A percentile compares a stretch with the other conserved stretches of the same genome.
These are phyloP conservation scores for Helostoma temminkii DNA, from an alignment of 2,797 vertebrate genomes.

Conservation along the genomic window DNA sequence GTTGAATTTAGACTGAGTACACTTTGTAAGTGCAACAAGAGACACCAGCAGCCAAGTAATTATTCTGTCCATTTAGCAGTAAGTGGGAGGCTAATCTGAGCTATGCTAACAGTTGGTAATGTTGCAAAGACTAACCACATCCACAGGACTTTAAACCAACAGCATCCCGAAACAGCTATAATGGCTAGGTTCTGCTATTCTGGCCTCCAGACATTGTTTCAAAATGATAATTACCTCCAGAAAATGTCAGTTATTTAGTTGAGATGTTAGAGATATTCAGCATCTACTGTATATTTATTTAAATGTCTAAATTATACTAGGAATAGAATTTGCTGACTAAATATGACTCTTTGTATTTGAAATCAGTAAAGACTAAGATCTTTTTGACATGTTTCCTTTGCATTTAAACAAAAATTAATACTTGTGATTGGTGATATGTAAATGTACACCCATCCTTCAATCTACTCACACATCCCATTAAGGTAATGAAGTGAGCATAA, in stretches of 20 bases:
- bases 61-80: conserved; percentile 64
- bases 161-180: conserved; percentile 44
- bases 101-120: conserved; percentile 42
- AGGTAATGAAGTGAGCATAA: conserved; percentile 13
- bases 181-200: conserved; percentile 46
- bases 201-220: conserved; percentile 51
- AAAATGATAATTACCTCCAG: conserved; percentile 53
- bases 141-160: conserved; percentile 38
- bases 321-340: conserved; percentile 50
- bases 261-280: conserved; percentile 48
- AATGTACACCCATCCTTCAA: conserved; percentile 10
- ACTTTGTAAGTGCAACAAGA: conserved; percentile 35
- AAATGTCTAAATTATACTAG: conserved; percentile 24
- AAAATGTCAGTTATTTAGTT: conserved; percentile 62
- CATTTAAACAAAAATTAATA: conserved; percentile 28
- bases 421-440: conserved; percentile 2
- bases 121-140: conserved; percentile 53
- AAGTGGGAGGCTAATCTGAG: conserved; percentile 65
- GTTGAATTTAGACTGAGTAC: conserved; percentile 28
- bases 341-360: conserved; percentile 37
- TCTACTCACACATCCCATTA: conserved; percentile 7
- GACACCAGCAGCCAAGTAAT: conserved; percentile 44
- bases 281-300: conserved; percentile 40
- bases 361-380: conserved; percentile 5
- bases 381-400: conserved; percentile 20